Base-by-base conservation (phyloP, 2,797 vertebrate species). In the Lepus oiostolus region DNA sequence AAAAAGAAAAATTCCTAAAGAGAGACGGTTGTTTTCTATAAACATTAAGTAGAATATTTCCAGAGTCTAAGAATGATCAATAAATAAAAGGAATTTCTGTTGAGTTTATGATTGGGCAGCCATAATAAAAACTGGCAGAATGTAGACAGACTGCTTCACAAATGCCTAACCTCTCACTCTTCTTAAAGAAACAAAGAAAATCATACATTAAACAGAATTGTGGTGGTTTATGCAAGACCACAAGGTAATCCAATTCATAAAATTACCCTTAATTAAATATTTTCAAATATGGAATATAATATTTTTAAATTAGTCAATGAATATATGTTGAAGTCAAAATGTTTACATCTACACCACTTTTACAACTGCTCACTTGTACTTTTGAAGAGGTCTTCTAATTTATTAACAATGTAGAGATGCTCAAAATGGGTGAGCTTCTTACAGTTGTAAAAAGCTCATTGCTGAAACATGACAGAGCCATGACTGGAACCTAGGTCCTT, bases 181-280 rank as follows among this genome's bases (percentile, higher is more conserved):
- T 65, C 94, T 90, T 63, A 91, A 95, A 93, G 42, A 91, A 60
- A 80, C 35, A 83, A 83, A 79, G 47, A 67, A 85, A 80, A 88
- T 85, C 11, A 67, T 5, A 82, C 30, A 58, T 77, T 17, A 83
- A 52, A 76, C 12, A 28, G 11, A 62, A 75, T 28, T 12, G 3
- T 3, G 47, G 17, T n/a, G 47, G 30, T 88, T 91, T 82, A 38
- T 70, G 8, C 12, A 79, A 77, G 63, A n/a, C 26, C 12, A 60
- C 8, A 24, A 52, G 4, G 14, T 86, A 26, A 14, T 72, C 50
- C 58, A 74, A 32, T 85, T 62, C 62, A 12, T 0, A 82, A 19
- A 60, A 4, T 62, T 79, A 70, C 11, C 35, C 2, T 38, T n/a
- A 88, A 89, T 83, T 4, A 26, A 75, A 67, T 65, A 0, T 28